Evolutionary conservation across 1,140 invertebrate genomes (phyloP).

Genomic region (Globodera rostochiensis): DNA sequence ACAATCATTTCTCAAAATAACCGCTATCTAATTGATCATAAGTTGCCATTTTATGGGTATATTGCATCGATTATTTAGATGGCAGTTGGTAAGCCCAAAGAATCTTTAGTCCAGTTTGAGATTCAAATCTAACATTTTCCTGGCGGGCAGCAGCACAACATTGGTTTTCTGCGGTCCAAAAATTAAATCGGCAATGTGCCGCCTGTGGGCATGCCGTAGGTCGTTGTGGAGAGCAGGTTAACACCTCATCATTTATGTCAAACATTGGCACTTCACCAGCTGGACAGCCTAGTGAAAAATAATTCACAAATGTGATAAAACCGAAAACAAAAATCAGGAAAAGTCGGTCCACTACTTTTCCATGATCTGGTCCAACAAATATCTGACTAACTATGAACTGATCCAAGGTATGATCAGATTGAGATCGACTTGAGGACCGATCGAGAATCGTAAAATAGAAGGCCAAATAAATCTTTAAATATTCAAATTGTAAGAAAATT

Average conservation of each 20-base stretch:
- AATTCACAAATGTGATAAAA: background rate
- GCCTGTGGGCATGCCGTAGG: slow-evolving; percentile 36
- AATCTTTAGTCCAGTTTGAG: background rate
- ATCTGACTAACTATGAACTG: too few species aligned
- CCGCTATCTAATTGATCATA: background rate
- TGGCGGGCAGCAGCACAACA: slow-evolving; percentile 37
- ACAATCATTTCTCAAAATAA: too few species aligned
- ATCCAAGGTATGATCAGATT: too few species aligned
- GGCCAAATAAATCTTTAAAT: background rate
- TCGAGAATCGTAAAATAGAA: background rate
- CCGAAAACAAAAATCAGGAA: too few species aligned
- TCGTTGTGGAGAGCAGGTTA: slow-evolving; percentile 34
- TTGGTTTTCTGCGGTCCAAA: slow-evolving; percentile 53
- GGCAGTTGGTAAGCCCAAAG: background rate
- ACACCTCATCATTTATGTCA: slow-evolving; percentile 25
- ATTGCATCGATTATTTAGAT: background rate
- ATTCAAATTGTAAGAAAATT: background rate
- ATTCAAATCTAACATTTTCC: background rate
- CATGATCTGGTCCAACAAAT: too few species aligned
- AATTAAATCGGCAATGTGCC: slow-evolving; percentile 50
- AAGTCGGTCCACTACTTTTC: too few species aligned
- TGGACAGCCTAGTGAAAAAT: slow-evolving; percentile 45
- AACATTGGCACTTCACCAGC: slow-evolving; percentile 29
- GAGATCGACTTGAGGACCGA: too few species aligned
- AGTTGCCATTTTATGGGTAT: background rate